Evolutionary conservation across 2,888 invertebrate genomes (phyloP), one percentile per base, ranked within the genome.

Genomic region (Drosophila seclusa): DNA sequence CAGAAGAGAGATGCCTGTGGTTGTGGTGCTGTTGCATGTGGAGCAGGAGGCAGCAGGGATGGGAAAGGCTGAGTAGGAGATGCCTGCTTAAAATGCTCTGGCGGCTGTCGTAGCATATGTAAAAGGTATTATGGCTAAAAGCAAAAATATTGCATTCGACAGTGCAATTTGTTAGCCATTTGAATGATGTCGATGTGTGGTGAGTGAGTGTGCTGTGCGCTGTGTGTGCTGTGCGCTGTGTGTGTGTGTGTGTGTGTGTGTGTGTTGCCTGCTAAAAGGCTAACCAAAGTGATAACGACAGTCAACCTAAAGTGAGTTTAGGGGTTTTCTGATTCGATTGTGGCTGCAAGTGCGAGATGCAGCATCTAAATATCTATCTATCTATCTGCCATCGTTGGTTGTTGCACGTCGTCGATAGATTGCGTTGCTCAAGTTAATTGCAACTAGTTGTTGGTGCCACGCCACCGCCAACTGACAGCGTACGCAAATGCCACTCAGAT

Each of bases 121-220:
- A 88, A 90, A 85, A 88, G 89, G 90, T 88, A 87, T 90, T 87
- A 87, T 82, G 78, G 87, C 89, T 86, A 87, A 90, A 89, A 87
- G 87, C 82, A 85, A 87, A 90, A 89, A 89, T 89, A 89, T 89
- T 89, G 88, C 89, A 87, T 83, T 90, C 88, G 90, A 89, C 89
- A 89, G 88, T 89, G 90, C 90, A 90, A 89, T 89, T 89, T 90
- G 88, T 89, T 89, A 89, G 88, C 81, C 81, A 78, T 85, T 85
- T 85, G 89, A 89, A 85, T 89, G 87, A 89, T 85, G 85, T 84
- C 68, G 78, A 27, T 59, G 36, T 65, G 53, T 42, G 49, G 18
- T 27, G 40, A 40, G n/a, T 54, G 59, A 52, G 40, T 57, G 29
- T 36, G 16, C 13, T 32, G 4, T 10, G 4, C n/a, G n/a, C n/a